phyloP scores from a whole-genome alignment of 1,140 invertebrate genomes.

The Colletes gigas region DNA sequence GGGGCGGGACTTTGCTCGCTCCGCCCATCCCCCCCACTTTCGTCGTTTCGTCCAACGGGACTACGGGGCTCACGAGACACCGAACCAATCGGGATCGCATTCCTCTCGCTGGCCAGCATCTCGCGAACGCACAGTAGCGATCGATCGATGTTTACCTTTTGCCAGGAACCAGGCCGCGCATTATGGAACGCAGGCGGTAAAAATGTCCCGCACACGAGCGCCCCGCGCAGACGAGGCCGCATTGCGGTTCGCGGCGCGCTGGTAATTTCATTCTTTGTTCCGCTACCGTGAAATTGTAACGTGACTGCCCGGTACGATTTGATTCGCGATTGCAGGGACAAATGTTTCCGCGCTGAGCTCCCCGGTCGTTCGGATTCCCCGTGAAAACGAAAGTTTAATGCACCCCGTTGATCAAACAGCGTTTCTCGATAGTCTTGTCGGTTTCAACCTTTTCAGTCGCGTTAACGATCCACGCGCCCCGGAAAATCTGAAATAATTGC shows the following conservation, averaged over 20 bases:
- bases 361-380: not conserved
- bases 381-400: slow-evolving; percentile 18
- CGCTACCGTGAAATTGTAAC: slow-evolving; percentile 38
- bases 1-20: too few relatives aligned
- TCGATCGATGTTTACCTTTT: slow-evolving; percentile 10
- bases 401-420: not conserved
- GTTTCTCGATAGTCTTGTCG: not conserved
- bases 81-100: too few relatives aligned
- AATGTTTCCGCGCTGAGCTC: not conserved
- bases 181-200: not conserved
- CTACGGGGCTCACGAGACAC: too few relatives aligned
- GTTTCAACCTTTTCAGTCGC: not conserved
- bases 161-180: slow-evolving; percentile 1
- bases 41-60: too few relatives aligned
- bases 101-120: too few relatives aligned
- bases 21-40: too few relatives aligned
- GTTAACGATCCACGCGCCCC: not conserved
- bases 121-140: too few relatives aligned
- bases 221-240: not conserved
- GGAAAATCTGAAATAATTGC: slow-evolving; percentile 2
- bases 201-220: slow-evolving; percentile 1
- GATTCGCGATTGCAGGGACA: not conserved
- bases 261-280: slow-evolving; percentile 38
- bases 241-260: slow-evolving; percentile 23
- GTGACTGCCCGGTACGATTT: not conserved